These are phyloP conservation scores for Chymomyza caudatula DNA, from an alignment of 2,888 invertebrate species.

Conservation along the genomic window DNA sequence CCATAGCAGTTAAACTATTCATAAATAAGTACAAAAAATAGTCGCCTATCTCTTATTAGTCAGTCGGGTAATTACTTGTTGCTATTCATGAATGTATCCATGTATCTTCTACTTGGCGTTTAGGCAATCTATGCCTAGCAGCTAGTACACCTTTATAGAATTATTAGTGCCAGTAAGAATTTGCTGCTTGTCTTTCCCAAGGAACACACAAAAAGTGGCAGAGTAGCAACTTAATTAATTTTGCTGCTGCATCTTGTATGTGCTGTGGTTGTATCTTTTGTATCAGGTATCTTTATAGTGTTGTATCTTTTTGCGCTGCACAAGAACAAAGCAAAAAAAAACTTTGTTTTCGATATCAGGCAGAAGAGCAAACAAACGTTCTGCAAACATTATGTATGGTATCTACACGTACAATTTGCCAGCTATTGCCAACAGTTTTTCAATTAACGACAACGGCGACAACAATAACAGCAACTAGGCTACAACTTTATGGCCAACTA, in stretches of 20 bases:
- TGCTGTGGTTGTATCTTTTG: conserved; percentile 8
- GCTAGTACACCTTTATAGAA: not conserved
- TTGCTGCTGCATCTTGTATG: conserved; percentile 22
- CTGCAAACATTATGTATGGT: conserved; percentile 61
- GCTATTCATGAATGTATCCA: not conserved
- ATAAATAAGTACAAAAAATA: not conserved
- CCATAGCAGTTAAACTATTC: too few species aligned
- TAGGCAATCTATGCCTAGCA: not conserved
- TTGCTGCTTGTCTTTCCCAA: not conserved
- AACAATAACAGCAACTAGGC: conserved; percentile 14
- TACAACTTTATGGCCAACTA: too few species aligned
- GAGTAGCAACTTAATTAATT: conserved; percentile 37
- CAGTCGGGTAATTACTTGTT: not conserved
- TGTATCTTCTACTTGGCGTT: not conserved
- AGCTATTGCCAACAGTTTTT: conserved; percentile 55
- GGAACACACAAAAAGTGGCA: not conserved
- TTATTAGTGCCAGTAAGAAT: not conserved
- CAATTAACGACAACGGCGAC: conserved; percentile 41
- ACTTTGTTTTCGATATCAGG: not conserved
- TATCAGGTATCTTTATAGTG: not conserved
- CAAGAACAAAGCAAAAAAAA: not conserved
- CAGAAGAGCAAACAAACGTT: conserved; percentile 6
- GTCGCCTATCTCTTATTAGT: not conserved
- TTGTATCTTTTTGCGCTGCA: not conserved
- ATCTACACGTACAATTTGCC: conserved; percentile 10